These are phyloP conservation scores for Cyphotilapia sp. DNA, from an alignment of 2,113 vertebrate species.

Conservation along the genomic window DNA sequence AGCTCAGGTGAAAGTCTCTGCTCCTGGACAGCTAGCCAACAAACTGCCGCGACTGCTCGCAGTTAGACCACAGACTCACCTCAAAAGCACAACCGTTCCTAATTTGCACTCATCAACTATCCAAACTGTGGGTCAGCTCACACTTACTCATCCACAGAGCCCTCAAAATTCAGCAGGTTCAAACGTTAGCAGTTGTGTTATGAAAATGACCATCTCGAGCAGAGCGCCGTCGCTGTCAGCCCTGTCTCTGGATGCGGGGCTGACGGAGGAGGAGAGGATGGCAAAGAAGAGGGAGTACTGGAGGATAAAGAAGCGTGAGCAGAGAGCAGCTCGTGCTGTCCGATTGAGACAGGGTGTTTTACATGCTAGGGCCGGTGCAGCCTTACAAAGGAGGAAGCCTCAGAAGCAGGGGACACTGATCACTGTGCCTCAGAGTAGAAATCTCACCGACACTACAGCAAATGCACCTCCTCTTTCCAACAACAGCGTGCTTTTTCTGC, in stretches of 20 bases:
- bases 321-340: slow-evolving; percentile 57
- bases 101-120: neutral
- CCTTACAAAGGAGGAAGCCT: slow-evolving; percentile 25
- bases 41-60: neutral
- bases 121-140: slow-evolving; percentile 23
- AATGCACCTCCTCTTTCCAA: neutral
- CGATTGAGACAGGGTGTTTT: slow-evolving; percentile 34
- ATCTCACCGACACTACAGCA: neutral
- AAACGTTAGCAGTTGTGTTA: slow-evolving; percentile 25
- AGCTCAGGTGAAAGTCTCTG: slow-evolving; percentile 37
- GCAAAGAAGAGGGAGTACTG: slow-evolving; percentile 67
- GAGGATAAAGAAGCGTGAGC: slow-evolving; percentile 70
- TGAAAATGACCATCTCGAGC: slow-evolving; percentile 42
- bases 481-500: neutral
- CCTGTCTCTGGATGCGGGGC: neutral
- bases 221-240: neutral
- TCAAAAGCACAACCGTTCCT: neutral
- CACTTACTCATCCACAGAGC: slow-evolving; percentile 7
- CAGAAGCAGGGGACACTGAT: neutral
- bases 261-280: slow-evolving; percentile 59
- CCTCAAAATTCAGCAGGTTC: neutral
- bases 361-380: slow-evolving; percentile 1
- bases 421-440: neutral
- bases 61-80: neutral
- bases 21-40: neutral